These are phyloP conservation scores for Hippocampus comes DNA, from an alignment of 2,113 vertebrate genomes.

Conservation along the genomic window DNA sequence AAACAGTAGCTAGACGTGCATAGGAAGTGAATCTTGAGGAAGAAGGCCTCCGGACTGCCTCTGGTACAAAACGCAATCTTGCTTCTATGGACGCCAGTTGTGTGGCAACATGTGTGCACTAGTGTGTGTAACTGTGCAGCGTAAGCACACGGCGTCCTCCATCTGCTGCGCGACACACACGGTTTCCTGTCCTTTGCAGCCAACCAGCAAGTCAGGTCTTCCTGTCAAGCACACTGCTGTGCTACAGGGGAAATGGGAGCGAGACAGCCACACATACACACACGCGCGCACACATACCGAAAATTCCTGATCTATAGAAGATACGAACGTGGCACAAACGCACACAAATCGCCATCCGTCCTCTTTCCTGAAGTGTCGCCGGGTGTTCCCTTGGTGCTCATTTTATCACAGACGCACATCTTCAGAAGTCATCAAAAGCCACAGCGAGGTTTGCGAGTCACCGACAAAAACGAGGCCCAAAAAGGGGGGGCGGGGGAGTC, in stretches of 20 bases:
- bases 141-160: conserved; percentile 70
- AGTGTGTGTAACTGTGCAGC: conserved; percentile 54
- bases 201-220: conserved; percentile 58
- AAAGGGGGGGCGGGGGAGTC: not conserved
- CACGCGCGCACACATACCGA: conserved; percentile 21
- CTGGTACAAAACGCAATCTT: not conserved
- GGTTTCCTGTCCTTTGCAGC: conserved; percentile 72
- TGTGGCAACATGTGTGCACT: conserved; percentile 4
- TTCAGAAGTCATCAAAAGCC: conserved; percentile 16
- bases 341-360: conserved; percentile 9
- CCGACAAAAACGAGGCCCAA: not conserved
- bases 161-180: conserved; percentile 69
- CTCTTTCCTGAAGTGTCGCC: conserved; percentile 22
- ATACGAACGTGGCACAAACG: conserved; percentile 28
- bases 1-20: not conserved
- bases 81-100: conserved; percentile 12
- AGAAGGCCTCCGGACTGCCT: no score
- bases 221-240: conserved; percentile 56
- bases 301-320: conserved; percentile 42
- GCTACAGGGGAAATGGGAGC: conserved; percentile 54
- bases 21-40: not conserved
- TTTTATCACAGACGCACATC: conserved; percentile 21
- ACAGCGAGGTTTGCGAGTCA: conserved; percentile 14
- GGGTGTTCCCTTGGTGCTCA: conserved; percentile 13
- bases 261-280: conserved; percentile 38